Percentiles rank a stretch among this genome's conserved stretches.
Evolutionary conservation across 2,113 vertebrate species (phyloP).

Genomic region (Xiphophorus couchianus): DNA sequence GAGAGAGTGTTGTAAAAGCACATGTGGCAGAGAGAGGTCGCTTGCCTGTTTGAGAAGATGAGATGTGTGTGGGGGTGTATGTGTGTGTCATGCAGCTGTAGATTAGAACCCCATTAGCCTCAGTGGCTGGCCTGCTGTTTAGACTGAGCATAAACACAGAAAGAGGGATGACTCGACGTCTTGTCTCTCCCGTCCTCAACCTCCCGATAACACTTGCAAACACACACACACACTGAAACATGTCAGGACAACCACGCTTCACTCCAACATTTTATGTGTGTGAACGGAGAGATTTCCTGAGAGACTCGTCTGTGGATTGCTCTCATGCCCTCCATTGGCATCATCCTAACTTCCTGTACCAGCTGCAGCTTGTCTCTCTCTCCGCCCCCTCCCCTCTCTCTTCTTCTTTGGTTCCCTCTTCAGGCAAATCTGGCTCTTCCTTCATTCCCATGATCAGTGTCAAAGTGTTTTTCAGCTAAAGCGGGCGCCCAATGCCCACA

Average conservation of each 20-base stretch:
- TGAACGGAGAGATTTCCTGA: constrained; percentile 40
- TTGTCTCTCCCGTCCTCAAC: constrained; percentile 62
- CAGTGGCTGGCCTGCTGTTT: constrained; percentile 78
- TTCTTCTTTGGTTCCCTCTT: constrained; percentile 13
- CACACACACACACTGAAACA: constrained; percentile 37
- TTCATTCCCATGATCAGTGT: constrained; percentile 69
- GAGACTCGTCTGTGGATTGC: constrained; percentile 45
- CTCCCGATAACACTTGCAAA: constrained; percentile 58
- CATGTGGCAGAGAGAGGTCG: constrained; percentile 48
- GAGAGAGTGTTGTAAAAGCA: constrained; percentile 32
- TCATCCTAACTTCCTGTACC: constrained; percentile 71
- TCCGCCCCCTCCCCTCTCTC: constrained; percentile 1
- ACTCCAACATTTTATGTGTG: constrained; percentile 38
- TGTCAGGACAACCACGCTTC: constrained; percentile 45
- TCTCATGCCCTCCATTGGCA: constrained; percentile 71
- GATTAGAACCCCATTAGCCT: constrained; percentile 81
- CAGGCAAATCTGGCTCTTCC: constrained; percentile 28
- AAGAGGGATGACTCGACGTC: constrained; percentile 67
- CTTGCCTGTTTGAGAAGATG: constrained; percentile 53
- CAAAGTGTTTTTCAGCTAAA: constrained; percentile 40
- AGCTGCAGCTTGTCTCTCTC: constrained; percentile 68
- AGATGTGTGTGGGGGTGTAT: constrained; percentile 35
- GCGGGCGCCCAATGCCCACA: constrained; percentile 29
- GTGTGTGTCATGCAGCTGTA: constrained; percentile 75
- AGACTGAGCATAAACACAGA: constrained; percentile 76